These are phyloP conservation scores for Actenoides lindsayi DNA, from an alignment of 2,113 vertebrate species.

Conservation along the genomic window DNA sequence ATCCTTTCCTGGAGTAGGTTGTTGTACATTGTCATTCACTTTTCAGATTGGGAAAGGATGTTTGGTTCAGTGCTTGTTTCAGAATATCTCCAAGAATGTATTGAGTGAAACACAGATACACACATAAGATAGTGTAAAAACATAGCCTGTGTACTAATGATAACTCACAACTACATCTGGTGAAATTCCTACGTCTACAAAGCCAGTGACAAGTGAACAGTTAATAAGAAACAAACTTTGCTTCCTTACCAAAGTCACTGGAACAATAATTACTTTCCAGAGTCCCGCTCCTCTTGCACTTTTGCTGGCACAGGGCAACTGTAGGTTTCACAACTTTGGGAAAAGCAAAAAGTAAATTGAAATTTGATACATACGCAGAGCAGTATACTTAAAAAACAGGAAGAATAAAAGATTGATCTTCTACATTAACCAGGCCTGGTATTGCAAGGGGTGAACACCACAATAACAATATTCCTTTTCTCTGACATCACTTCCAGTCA, in stretches of 20 bases:
- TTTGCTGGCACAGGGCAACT: constrained; percentile 88
- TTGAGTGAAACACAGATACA: constrained; percentile 56
- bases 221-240: constrained; percentile 24
- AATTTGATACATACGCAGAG: neutral
- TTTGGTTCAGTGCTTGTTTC: constrained; percentile 56
- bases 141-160: neutral
- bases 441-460: neutral
- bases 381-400: neutral
- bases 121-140: constrained; percentile 44
- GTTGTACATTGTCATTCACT: constrained; percentile 44
- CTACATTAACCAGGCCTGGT: neutral
- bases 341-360: neutral
- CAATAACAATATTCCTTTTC: neutral
- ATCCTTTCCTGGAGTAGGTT: constrained; percentile 66
- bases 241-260: constrained; percentile 93
- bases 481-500: neutral
- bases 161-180: neutral
- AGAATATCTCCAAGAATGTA: constrained; percentile 69
- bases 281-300: constrained; percentile 88
- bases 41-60: constrained; percentile 61
- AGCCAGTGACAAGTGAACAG: neutral
- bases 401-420: neutral
- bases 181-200: constrained; percentile 10
- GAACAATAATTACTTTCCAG: constrained; percentile 94
- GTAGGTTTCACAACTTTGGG: constrained; percentile 90